Evolutionary conservation across 2,888 invertebrate species (phyloP).

Genomic region (Tipula confusa): DNA sequence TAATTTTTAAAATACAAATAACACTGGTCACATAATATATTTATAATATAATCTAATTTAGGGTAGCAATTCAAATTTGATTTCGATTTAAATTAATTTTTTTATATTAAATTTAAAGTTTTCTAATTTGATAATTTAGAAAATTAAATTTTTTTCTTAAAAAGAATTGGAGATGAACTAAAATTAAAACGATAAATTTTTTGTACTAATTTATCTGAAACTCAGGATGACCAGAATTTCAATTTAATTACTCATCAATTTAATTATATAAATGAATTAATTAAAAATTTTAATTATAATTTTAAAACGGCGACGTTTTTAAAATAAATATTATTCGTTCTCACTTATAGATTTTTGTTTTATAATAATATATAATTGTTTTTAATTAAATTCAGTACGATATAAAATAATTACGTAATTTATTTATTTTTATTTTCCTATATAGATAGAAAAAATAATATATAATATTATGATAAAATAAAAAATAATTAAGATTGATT

Average conservation of each 20-base stretch:
- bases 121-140: constrained; percentile 4
- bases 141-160: not conserved
- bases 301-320: not conserved
- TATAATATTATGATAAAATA: not conserved
- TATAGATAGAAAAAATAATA: constrained; percentile 21
- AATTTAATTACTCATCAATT: not conserved
- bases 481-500: constrained; percentile 27
- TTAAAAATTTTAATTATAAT: not conserved
- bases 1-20: not conserved
- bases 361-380: not conserved
- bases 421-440: constrained; percentile 21
- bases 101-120: not conserved
- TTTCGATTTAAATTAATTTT: not conserved
- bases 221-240: not conserved
- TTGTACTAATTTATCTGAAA: constrained; percentile 25
- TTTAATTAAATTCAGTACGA: constrained; percentile 21
- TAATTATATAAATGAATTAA: not conserved
- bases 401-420: constrained; percentile 28
- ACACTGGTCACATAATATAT: not conserved
- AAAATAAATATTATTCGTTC: constrained; percentile 16
- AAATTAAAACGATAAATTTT: not conserved
- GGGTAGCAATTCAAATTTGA: not conserved
- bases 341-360: not conserved
- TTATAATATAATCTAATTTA: not conserved
- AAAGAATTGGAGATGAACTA: not conserved